These are phyloP conservation scores for Picathartes gymnocephalus DNA, from an alignment of 2,113 vertebrate species.

Conservation along the genomic window DNA sequence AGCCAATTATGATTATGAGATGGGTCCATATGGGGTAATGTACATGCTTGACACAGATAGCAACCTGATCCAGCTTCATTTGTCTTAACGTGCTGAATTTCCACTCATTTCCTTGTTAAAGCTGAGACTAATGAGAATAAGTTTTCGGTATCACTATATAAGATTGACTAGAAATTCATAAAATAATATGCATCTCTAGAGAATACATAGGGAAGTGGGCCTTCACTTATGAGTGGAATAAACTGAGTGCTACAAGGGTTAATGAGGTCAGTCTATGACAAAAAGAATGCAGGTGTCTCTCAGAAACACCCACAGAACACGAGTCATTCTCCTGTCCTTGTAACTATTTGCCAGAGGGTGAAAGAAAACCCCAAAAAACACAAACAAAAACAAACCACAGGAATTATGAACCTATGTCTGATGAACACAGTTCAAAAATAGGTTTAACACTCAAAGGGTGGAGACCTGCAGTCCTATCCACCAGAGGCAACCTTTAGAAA, in stretches of 20 bases:
- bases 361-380: neutral
- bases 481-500: neutral
- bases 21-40: neutral
- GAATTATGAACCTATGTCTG: neutral
- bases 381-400: neutral
- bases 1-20: neutral
- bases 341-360: neutral
- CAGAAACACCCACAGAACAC: neutral
- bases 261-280: neutral
- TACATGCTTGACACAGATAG: neutral
- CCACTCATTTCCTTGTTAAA: neutral
- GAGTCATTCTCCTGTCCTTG: neutral
- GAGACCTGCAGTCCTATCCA: neutral
- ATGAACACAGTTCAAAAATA: neutral
- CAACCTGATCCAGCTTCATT: neutral
- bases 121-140: neutral
- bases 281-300: neutral
- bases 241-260: neutral
- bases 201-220: neutral
- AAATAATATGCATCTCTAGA: neutral
- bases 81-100: neutral
- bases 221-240: neutral
- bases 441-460: rapidly evolving
- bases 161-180: neutral
- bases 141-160: neutral